These are phyloP conservation scores for Ceratina calcarata DNA, from an alignment of 1,140 invertebrate species.

Conservation along the genomic window DNA sequence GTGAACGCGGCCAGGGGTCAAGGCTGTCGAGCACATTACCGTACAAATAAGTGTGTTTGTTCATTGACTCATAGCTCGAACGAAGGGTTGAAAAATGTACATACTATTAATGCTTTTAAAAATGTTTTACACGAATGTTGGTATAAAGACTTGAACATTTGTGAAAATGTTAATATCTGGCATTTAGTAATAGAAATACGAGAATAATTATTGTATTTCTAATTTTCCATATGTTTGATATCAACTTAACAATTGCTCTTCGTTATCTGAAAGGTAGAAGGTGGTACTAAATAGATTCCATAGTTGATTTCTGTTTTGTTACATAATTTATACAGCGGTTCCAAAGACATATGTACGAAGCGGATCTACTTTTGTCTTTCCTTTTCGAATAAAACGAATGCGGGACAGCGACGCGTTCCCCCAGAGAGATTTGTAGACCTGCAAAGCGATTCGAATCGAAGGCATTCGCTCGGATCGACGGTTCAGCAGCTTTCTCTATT, in stretches of 20 bases:
- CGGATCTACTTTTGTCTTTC: background rate
- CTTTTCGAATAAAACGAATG: background rate
- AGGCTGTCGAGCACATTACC: background rate
- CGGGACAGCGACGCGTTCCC: background rate
- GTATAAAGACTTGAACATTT: too few relatives aligned
- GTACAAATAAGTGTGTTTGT: background rate
- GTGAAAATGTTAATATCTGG: too few relatives aligned
- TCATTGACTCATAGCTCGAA: background rate
- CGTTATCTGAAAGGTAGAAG: too few relatives aligned
- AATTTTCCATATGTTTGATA: too few relatives aligned
- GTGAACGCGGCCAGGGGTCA: background rate
- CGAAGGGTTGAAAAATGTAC: background rate
- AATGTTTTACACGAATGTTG: too few relatives aligned
- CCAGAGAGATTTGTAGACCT: background rate
- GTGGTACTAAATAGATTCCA: background rate
- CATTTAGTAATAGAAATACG: background rate
- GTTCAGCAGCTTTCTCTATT: background rate
- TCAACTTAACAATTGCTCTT: too few relatives aligned
- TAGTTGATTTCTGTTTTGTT: background rate
- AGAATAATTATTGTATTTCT: background rate
- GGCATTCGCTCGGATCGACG: background rate
- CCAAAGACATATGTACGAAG: background rate
- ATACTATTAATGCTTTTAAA: too few relatives aligned
- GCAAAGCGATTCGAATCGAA: conserved; percentile 16
- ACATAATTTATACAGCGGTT: too few relatives aligned